Evolutionary conservation across 2,888 invertebrate species (phyloP).

Genomic region (Syritta pipiens): DNA sequence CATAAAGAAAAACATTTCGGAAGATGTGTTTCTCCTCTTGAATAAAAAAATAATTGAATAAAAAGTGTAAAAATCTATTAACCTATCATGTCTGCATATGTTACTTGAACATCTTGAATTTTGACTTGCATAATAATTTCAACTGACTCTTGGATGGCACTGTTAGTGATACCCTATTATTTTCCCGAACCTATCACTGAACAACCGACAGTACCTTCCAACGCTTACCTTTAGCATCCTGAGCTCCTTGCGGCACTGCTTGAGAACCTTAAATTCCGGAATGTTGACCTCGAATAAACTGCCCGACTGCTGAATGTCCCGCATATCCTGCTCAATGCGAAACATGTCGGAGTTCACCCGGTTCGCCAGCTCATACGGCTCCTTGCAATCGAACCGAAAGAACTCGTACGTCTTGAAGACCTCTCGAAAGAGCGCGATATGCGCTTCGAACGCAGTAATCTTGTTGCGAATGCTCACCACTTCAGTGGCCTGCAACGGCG

Average conservation of each 20-base stretch:
- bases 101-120: too few species aligned
- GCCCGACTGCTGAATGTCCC: conserved; percentile 91
- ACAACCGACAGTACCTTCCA: too few species aligned
- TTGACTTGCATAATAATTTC: too few species aligned
- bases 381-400: conserved; percentile 86
- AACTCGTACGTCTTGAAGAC: conserved; percentile 90
- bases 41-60: too few species aligned
- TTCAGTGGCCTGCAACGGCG: conserved; percentile 96
- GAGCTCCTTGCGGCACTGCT: conserved; percentile 94
- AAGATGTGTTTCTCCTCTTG: too few species aligned
- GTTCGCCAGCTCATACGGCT: conserved; percentile 88
- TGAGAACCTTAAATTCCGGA: conserved; percentile 95
- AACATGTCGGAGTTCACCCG: conserved; percentile 88
- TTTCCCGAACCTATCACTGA: too few species aligned
- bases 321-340: conserved; percentile 92
- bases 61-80: too few species aligned
- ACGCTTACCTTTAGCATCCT: conserved; percentile 89
- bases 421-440: conserved; percentile 91
- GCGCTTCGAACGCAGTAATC: conserved; percentile 90
- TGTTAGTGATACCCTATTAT: too few species aligned
- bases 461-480: conserved; percentile 94
- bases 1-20: too few species aligned
- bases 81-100: too few species aligned
- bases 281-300: conserved; percentile 96
- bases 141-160: too few species aligned